Base-by-base conservation (phyloP, 2,113 vertebrate species). In the Thryonomys swinderianus region DNA sequence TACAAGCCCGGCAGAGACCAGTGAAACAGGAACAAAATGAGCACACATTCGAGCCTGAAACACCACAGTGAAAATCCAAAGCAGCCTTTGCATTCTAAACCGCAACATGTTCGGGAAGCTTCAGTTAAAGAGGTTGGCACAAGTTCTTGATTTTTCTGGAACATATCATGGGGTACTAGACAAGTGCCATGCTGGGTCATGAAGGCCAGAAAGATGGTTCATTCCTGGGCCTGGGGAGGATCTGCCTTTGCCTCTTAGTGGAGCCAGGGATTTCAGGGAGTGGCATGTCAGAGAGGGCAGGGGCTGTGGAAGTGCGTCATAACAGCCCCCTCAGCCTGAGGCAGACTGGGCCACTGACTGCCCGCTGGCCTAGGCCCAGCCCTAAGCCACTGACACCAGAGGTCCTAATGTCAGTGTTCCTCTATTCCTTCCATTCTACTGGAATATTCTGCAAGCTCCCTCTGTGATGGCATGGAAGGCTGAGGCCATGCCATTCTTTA, bases 401-500 rank as follows among this genome's bases (percentile, higher is more conserved):
- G 37, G 88, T 57, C 91, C 96, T 86, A 20, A 27, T 51, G 40
- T 57, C 0, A 2, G 25, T 91, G 81, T 89, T 97, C 96, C 97
- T 87, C 83, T 74, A 76, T 45, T 88, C 92, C 89, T 37, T 93
- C 92, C 89, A 57, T 95, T 96, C 97, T 93, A 94, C 98, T 90
- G 88, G 94, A 90, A 85, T 96, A 95, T 92, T 97, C 92, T 90
- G 74, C 90, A 79, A 85, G 88, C 80, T 4, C 57, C 78, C 94
- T 95, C 42, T 82, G 25, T 73, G 57, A 16, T 25, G 21, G 91
- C 0, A 83, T 97, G 42, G 27, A 66, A 89, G 92, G 97, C 96
- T 98, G 97, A 87, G 23, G 59, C n/a, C 78, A 10, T 42, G 74
- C n/a, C 10, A 76, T 69, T 69, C 85, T 94, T 82, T 78, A 51